Percentiles rank a stretch among this genome's conserved stretches.
Evolutionary conservation across 2,797 vertebrate genomes (phyloP).

Genomic region (Pseudomugil gertrudae): DNA sequence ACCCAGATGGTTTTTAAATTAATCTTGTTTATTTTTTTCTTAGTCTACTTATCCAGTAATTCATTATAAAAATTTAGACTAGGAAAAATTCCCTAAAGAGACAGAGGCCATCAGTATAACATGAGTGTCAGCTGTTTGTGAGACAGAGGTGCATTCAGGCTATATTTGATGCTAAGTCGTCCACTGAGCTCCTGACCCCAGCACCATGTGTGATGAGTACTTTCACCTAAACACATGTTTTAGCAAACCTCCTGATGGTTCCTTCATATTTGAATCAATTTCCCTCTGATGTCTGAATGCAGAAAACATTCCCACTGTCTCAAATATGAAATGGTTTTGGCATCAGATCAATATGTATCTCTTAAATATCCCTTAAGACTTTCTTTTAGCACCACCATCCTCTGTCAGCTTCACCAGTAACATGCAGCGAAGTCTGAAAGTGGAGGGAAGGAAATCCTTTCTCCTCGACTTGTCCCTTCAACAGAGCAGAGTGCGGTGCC

Average conservation of each 20-base stretch:
- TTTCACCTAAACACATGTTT: too few species aligned
- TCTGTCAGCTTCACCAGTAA: slow-evolving; percentile 17
- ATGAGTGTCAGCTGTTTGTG: too few species aligned
- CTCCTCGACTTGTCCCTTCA: background rate
- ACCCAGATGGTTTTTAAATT: too few species aligned
- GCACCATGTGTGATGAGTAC: too few species aligned
- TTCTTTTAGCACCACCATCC: slow-evolving; percentile 29
- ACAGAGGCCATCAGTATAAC: too few species aligned
- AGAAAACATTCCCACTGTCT: slow-evolving; percentile 17
- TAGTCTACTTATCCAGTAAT: too few species aligned
- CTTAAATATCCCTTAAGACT: too few species aligned
- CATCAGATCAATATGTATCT: too few species aligned
- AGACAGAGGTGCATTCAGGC: background rate
- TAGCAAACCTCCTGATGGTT: background rate
- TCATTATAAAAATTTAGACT: too few species aligned
- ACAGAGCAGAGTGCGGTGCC: accelerated
- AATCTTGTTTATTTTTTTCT: too few species aligned
- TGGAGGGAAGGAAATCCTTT: slow-evolving; percentile 18
- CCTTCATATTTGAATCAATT: slow-evolving; percentile 1
- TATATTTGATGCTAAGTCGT: background rate
- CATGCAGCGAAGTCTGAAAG: slow-evolving; percentile 11
- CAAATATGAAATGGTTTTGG: slow-evolving; percentile 16
- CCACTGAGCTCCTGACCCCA: too few species aligned
- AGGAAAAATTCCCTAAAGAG: too few species aligned
- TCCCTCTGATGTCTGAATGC: slow-evolving; percentile 13